These are phyloP conservation scores for Odontamblyopus rebecca DNA, from an alignment of 2,797 vertebrate genomes.

Conservation along the genomic window DNA sequence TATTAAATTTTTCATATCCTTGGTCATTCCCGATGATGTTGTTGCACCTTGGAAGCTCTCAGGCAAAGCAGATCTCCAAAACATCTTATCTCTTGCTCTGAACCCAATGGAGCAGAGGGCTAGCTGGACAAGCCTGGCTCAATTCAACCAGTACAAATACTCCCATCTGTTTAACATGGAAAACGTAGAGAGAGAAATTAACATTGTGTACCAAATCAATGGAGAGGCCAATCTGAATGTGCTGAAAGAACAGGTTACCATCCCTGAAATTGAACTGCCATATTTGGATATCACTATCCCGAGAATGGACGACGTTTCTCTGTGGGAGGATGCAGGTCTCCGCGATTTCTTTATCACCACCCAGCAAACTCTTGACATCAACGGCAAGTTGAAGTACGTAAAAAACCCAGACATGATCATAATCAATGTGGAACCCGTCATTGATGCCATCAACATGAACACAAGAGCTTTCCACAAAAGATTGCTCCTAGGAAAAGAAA, in stretches of 20 bases:
- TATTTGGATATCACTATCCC: constrained; percentile 74
- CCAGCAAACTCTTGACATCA: constrained; percentile 88
- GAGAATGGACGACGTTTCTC: constrained; percentile 73
- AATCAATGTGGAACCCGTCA: constrained; percentile 77
- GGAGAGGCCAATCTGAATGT: constrained; percentile 89
- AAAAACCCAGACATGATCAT: constrained; percentile 86
- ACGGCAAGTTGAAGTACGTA: constrained; percentile 81
- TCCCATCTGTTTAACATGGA: constrained; percentile 80
- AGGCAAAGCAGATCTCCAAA: constrained; percentile 87
- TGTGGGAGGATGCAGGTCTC: constrained; percentile 87
- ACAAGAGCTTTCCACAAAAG: constrained; percentile 71
- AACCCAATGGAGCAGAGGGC: constrained; percentile 80
- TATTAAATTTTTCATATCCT: constrained; percentile 78
- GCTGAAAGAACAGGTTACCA: constrained; percentile 78
- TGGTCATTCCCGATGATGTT: constrained; percentile 77
- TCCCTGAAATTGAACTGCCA: constrained; percentile 83
- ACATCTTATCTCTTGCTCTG: constrained; percentile 83
- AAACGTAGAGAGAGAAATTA: constrained; percentile 80
- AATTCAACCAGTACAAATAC: constrained; percentile 92
- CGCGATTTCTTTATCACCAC: constrained; percentile 83
- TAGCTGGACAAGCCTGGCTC: constrained; percentile 82
- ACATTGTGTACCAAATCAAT: constrained; percentile 75
- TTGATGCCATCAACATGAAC: constrained; percentile 73
- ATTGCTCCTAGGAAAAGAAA: constrained; percentile 73
- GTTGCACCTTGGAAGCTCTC: constrained; percentile 68